A percentile compares a stretch with the other conserved stretches of the same genome.
phyloP scores from a whole-genome alignment of 1,140 invertebrate species.

The Cephus cinctus region DNA sequence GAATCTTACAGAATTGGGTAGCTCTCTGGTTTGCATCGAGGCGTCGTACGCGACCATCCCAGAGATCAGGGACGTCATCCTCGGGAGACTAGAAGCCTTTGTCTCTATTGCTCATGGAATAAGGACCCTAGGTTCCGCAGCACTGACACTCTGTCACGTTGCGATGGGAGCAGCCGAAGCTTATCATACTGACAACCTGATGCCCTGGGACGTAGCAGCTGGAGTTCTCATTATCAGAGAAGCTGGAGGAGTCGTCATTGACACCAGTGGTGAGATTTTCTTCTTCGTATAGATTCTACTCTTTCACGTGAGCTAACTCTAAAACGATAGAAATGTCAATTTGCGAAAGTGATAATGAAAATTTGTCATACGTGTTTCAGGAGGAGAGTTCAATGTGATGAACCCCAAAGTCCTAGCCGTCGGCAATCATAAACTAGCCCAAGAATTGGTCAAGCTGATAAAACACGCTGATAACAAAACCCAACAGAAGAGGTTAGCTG shows the following conservation, averaged over 20 bases:
- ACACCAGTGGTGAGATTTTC: conserved; percentile 60
- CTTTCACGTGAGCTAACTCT: neutral
- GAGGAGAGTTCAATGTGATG: conserved; percentile 67
- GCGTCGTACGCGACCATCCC: conserved; percentile 44
- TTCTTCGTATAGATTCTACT: neutral
- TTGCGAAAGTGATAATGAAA: neutral
- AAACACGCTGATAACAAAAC: conserved; percentile 47
- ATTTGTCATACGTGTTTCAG: conserved; percentile 33
- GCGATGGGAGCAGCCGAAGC: conserved; percentile 70
- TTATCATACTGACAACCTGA: conserved; percentile 72
- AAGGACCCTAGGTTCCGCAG: conserved; percentile 72
- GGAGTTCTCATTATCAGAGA: conserved; percentile 72
- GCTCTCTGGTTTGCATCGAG: conserved; percentile 44
- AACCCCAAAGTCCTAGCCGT: conserved; percentile 65
- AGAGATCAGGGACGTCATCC: conserved; percentile 34
- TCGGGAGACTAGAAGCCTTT: conserved; percentile 45
- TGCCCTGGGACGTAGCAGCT: conserved; percentile 72
- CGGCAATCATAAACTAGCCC: conserved; percentile 59
- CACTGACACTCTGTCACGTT: conserved; percentile 72
- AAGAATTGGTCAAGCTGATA: conserved; percentile 56
- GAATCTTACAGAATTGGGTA: conserved; percentile 26
- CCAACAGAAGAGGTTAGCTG: conserved; percentile 22
- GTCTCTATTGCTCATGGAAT: conserved; percentile 57
- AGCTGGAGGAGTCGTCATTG: conserved; percentile 70
- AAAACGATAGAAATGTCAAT: neutral